These are phyloP conservation scores for Ornithorhynchus anatinus DNA, from an alignment of 2,113 vertebrate genomes.

Conservation along the genomic window DNA sequence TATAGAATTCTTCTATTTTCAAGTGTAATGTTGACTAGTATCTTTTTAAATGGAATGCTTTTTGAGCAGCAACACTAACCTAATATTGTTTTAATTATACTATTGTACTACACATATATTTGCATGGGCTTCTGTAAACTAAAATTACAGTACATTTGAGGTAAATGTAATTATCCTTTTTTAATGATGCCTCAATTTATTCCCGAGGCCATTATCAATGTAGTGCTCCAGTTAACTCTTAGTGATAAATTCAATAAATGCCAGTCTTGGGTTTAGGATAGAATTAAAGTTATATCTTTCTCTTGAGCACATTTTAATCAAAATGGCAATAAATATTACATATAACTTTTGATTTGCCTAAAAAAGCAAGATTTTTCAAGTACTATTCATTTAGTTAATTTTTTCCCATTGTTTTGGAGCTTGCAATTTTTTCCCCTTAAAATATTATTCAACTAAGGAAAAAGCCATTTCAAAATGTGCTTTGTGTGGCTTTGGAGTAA, in stretches of 20 bases:
- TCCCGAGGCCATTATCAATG: background rate
- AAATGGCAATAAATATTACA: background rate
- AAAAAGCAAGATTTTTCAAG: background rate
- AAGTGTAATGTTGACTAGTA: too few relatives aligned
- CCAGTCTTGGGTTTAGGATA: background rate
- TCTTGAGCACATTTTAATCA: background rate
- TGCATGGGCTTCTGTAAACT: too few relatives aligned
- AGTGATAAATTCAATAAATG: background rate
- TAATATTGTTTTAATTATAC: too few relatives aligned
- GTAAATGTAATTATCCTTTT: too few relatives aligned
- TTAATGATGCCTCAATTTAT: too few relatives aligned
- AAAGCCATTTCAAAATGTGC: slow-evolving; percentile 45
- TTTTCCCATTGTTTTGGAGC: slow-evolving; percentile 50
- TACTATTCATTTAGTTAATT: slow-evolving; percentile 5
- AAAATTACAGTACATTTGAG: too few relatives aligned
- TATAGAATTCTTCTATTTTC: too few relatives aligned
- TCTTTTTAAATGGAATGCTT: too few relatives aligned
- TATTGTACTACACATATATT: too few relatives aligned
- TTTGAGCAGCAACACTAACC: too few relatives aligned
- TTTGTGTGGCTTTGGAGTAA: slow-evolving; percentile 46
- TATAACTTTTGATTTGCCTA: background rate
- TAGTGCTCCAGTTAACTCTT: background rate
- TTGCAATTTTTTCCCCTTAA: slow-evolving; percentile 34
- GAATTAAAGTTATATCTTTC: too few relatives aligned
- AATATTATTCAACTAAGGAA: slow-evolving; percentile 23